phyloP scores from a whole-genome alignment of 2,797 vertebrate species.

The Lacerta bilineata region DNA sequence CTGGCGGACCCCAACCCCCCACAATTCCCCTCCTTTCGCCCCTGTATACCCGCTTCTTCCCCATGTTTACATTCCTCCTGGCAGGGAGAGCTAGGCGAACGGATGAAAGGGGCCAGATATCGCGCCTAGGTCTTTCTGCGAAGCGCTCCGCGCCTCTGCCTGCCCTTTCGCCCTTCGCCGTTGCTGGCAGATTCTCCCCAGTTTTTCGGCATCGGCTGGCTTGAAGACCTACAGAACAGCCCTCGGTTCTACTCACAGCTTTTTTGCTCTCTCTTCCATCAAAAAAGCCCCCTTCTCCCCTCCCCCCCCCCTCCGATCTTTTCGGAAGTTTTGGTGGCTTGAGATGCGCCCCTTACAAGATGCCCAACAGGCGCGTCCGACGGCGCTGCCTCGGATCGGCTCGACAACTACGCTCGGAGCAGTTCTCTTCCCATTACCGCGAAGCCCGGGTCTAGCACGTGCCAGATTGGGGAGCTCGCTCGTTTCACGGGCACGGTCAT shows the following conservation, averaged over 20 bases:
- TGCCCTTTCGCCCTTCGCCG: not conserved
- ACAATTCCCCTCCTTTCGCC: no score
- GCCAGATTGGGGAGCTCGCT: not conserved
- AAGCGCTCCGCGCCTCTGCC: not conserved
- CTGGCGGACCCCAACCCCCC: not conserved
- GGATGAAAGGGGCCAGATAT: not conserved
- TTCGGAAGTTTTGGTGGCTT: not conserved
- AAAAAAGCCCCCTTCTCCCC: no score
- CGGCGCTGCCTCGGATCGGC: not conserved
- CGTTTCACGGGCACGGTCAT: constrained; percentile 25
- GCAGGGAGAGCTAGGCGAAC: not conserved
- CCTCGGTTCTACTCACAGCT: not conserved
- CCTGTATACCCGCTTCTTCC: not conserved
- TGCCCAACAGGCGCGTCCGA: no score
- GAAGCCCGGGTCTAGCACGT: not conserved
- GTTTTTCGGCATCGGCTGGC: not conserved
- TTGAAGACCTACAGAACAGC: no score
- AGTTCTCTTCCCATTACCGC: not conserved
- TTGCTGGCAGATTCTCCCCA: not conserved
- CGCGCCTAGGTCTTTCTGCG: not conserved
- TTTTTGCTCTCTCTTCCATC: not conserved
- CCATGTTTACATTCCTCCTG: not conserved
- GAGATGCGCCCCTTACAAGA: not conserved
- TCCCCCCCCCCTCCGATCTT: no score
- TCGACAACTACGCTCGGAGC: not conserved